These are phyloP conservation scores for Laticauda colubrina DNA, from an alignment of 2,113 vertebrate species.

Conservation along the genomic window DNA sequence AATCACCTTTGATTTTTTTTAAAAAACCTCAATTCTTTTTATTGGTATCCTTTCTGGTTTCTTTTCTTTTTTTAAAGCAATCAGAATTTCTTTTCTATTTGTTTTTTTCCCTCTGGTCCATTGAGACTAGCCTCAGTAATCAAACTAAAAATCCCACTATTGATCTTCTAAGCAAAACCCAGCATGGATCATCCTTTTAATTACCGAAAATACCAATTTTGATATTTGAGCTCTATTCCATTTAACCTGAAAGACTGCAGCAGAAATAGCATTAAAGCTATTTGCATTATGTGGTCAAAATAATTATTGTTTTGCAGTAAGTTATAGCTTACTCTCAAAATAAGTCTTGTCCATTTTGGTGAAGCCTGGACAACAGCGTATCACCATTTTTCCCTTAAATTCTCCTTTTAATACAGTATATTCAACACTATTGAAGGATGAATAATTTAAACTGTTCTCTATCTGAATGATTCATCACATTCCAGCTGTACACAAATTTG, in stretches of 20 bases:
- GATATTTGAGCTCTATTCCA: neutral
- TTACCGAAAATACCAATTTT: neutral
- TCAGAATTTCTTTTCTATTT: neutral
- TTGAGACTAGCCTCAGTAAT: neutral
- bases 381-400: neutral
- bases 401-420: neutral
- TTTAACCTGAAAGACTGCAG: neutral
- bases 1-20: conserved; percentile 21
- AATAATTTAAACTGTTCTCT: conserved; percentile 11
- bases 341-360: neutral
- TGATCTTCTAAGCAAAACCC: neutral
- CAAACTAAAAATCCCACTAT: neutral
- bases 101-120: accelerated
- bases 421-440: neutral
- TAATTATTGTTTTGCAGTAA: neutral
- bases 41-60: conserved; percentile 16
- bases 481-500: neutral
- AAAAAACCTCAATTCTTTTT: neutral
- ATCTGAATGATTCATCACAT: neutral
- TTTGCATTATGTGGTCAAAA: neutral
- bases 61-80: neutral
- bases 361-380: neutral
- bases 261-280: neutral
- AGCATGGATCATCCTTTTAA: neutral
- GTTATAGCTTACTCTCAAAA: neutral